Base-by-base conservation (phyloP, 1,140 invertebrate genomes). In the Pygmarrhopalites habei region DNA sequence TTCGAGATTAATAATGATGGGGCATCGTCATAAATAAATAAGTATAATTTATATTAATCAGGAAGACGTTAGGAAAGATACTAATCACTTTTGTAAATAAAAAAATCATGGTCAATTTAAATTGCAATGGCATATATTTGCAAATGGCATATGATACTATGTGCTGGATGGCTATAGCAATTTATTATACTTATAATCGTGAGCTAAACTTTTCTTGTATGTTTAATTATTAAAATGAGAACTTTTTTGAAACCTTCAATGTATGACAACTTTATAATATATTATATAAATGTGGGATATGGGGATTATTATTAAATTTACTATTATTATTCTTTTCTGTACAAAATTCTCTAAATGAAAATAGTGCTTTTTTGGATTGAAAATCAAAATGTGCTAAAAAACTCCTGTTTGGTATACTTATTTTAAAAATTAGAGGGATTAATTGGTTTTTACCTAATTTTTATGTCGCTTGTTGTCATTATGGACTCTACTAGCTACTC, bases 401-500 rank as follows among this genome's bases (percentile, higher is more conserved):
- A 23, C 7, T 14, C 23, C 21, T 15, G 17, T 23, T 55, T 12
- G 26, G 5, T n/a, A n/a, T n/a, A n/a, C n/a, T n/a, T n/a, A n/a
- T n/a, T n/a, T n/a, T n/a, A n/a, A n/a, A n/a, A n/a, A 32, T 55
- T 29, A 28, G 46, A 49, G 46, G 46, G 46, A 49, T 49, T 49
- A 49, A 49, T 49, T 49, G 7, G 46, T 49, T 49, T 12, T 58
- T 51, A 64, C 62, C 57, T 64, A 58, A 64, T 53, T 58, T 30
- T 64, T 64, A 63, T 63, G 61, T 63, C 61, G 61, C 61, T 63
- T 63, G 52, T 63, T 63, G 61, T 63, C n/a, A n/a, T n/a, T 63
- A 63, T 63, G 61, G 53, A 63, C 61, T 63, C 55, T 58, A 55
- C 52, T 58, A 68, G 66, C 66, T 35, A 68, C 66, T 62, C 65